Percentiles rank a stretch among this genome's conserved stretches.
phyloP scores from a whole-genome alignment of 2,113 vertebrate species.

The Tylochromis polylepis region DNA sequence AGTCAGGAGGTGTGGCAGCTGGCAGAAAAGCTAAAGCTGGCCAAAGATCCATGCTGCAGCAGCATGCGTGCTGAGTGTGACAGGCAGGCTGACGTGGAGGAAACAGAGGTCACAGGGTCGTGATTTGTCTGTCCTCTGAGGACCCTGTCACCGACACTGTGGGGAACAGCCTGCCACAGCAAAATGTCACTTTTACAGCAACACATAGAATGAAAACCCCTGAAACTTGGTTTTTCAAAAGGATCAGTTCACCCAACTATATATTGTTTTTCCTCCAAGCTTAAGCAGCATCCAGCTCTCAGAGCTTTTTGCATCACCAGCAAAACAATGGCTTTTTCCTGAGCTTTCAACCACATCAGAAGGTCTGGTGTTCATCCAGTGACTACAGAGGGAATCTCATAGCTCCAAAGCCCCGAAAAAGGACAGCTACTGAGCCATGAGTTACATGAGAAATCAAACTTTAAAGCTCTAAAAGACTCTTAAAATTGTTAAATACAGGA shows the following conservation, averaged over 20 bases:
- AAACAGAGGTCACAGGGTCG: slow-evolving; percentile 13
- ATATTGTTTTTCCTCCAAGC: neutral
- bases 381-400: neutral
- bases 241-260: neutral
- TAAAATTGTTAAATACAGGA: neutral
- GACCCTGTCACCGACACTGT: neutral
- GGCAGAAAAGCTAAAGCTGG: neutral
- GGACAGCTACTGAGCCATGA: neutral
- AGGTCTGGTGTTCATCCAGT: neutral
- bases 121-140: neutral
- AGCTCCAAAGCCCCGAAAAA: neutral
- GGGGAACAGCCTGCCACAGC: neutral
- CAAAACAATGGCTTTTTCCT: neutral
- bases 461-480: neutral
- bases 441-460: neutral
- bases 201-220: neutral
- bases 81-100: neutral
- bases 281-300: neutral
- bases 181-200: neutral
- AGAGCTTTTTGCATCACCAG: neutral
- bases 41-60: neutral
- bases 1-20: neutral
- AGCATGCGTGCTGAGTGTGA: neutral
- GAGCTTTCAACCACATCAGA: neutral
- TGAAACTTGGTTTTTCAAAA: neutral